A percentile compares a stretch with the other conserved stretches of the same genome.
Conservation (phyloP, 1,140 invertebrate species). For the Diabrotica undecimpunctata region DNA sequence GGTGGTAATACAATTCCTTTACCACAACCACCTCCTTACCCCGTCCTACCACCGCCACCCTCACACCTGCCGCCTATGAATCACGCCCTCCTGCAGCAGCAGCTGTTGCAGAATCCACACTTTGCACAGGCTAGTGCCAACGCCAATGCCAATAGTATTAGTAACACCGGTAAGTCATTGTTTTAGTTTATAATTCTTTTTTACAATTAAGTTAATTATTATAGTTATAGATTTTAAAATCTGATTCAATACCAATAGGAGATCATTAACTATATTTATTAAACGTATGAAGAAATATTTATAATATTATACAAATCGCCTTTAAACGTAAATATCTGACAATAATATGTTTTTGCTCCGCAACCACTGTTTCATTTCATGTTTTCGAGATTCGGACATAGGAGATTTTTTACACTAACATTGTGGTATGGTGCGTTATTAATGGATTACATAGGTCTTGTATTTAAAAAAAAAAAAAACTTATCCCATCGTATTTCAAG, state of each 20-base stretch:
- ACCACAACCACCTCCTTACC: slow-evolving; percentile 52
- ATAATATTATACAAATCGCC: no score
- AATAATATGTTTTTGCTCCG: no score
- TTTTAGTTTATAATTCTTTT: not conserved
- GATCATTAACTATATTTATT: not conserved
- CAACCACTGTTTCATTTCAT: no score
- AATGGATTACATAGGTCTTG: no score
- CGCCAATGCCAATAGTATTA: slow-evolving; percentile 32
- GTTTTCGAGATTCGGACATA: no score
- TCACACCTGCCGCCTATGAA: slow-evolving; percentile 47
- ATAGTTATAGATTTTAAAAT: not conserved
- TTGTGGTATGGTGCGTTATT: no score
- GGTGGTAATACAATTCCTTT: slow-evolving; percentile 33
- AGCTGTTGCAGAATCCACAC: slow-evolving; percentile 54
- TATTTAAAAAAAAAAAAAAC: no score
- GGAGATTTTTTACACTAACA: no score
- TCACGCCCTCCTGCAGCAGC: slow-evolving; percentile 53
- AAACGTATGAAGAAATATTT: no score
- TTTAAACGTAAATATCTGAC: no score
- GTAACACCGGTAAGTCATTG: slow-evolving; percentile 35
- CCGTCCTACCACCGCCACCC: slow-evolving; percentile 49
- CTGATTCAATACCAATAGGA: not conserved
- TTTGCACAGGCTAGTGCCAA: slow-evolving; percentile 41
- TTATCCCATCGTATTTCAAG: no score
- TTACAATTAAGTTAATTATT: not conserved